phyloP scores from a whole-genome alignment of 2,888 invertebrate species.

The Ennomos quercinarius region DNA sequence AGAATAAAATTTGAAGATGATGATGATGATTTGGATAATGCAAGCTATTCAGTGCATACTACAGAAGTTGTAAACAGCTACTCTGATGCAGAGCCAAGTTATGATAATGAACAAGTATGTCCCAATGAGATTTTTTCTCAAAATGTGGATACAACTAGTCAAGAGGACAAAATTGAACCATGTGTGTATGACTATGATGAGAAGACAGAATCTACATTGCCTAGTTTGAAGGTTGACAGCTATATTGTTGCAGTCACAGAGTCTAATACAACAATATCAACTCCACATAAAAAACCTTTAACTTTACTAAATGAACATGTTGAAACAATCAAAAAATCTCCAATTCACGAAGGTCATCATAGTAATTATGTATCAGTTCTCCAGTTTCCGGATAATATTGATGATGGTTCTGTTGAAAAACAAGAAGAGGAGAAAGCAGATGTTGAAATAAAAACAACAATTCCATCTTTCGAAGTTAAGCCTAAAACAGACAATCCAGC shows the following conservation, averaged over 20 bases:
- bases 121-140: slow-evolving; percentile 65
- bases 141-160: slow-evolving; percentile 67
- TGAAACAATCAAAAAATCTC: slow-evolving; percentile 42
- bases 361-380: slow-evolving; percentile 37
- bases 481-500: slow-evolving; percentile 55
- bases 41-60: slow-evolving; percentile 54
- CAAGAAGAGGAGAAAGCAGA: slow-evolving; percentile 31
- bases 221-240: slow-evolving; percentile 73
- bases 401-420: slow-evolving; percentile 38
- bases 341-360: slow-evolving; percentile 39
- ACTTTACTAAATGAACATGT: slow-evolving; percentile 22
- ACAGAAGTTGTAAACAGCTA: slow-evolving; percentile 53
- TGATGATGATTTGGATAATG: slow-evolving; percentile 48
- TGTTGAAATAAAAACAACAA: slow-evolving; percentile 46
- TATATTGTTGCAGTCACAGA: slow-evolving; percentile 56
- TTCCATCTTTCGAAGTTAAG: slow-evolving; percentile 56
- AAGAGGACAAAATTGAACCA: slow-evolving; percentile 71
- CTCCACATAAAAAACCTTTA: slow-evolving; percentile 41
- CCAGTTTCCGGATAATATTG: slow-evolving; percentile 20
- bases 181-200: slow-evolving; percentile 78
- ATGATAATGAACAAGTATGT: slow-evolving; percentile 62
- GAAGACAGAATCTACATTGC: slow-evolving; percentile 69
- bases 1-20: slow-evolving; percentile 74
- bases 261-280: slow-evolving; percentile 40
- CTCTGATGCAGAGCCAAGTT: slow-evolving; percentile 65